Base-by-base conservation (phyloP, 2,113 vertebrate species). In the Lycocorax pyrrhopterus region DNA sequence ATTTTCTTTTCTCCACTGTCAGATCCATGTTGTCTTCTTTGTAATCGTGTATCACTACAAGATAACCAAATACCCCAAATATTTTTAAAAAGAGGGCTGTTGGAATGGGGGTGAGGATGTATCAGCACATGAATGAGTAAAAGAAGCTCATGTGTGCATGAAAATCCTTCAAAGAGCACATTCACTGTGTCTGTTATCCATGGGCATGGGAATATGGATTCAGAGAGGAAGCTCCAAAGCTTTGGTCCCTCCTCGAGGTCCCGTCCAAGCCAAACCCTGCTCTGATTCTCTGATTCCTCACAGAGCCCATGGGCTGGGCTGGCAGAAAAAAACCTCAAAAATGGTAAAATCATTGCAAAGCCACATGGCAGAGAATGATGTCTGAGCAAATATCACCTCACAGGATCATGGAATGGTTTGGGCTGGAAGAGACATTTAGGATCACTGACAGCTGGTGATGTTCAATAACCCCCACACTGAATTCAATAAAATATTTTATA, bases 341-440 rank as follows among this genome's bases (percentile, higher is more conserved):
- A 27, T 9, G 1, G 52, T 27, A 33, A 74, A 73, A 73, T 10
- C 19, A 7, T 16, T 27, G n/a, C 22, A 17, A 47, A 43, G 37
- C 10, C 29, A 16, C 1, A 0, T 1, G 7, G 37, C 27, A n/a
- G 19, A 9, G 37, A 74, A 12, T 1, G 5, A 21, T 47, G 15
- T 17, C 41, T 46, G 16, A 73, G 26, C 13, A 59, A 84, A 25
- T 43, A 39, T 7, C 47, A 58, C 8, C 47, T 15, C 47, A 27
- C 13, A 32, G 53, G 7, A 7, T 8, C 25, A 22, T 12, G 26
- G 41, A 23, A 55, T 32, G 55, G 9, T 47, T 69, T 47, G 47
- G 21, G 30, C 5, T 32, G 55, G n/a, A 49, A 43, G 35, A 21
- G 12, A 55, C 35, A 22, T 23, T 23, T 11, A 35, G 35, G 47